Base-by-base conservation (phyloP, 1,140 invertebrate genomes). In the Probaryconus sp. region DNA sequence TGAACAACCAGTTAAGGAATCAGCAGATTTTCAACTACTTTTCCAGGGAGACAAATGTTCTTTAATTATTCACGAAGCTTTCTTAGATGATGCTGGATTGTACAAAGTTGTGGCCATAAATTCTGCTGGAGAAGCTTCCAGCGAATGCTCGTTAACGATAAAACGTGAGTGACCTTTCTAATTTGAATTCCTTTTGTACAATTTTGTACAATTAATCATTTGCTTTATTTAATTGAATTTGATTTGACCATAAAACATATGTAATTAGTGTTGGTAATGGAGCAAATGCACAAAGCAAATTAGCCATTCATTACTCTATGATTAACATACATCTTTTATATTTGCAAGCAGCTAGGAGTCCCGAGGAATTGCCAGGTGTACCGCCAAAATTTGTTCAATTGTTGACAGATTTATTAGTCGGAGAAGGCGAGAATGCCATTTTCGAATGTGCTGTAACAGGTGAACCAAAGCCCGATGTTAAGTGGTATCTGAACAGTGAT, bases 81-180 rank as follows among this genome's bases (percentile, higher is more conserved):
- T 92, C 63, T 83, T 91, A 7, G 93, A 95, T 80, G 94, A 96
- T 83, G 90, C 90, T 10, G 95, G 94, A 14, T 87, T 91, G 53
- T 96, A 96, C 78, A 94, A 92, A 83, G 94, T 95, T 28, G 92
- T 94, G 17, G 94, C 94, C 21, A 90, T 94, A 42, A 96, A 95
- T 88, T 92, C 92, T 20, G 92, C 91, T 5, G 95, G 94, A 31
- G 93, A 94, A 83, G 92, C 92, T 9, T 93, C 91, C 0, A 95
- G 93, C 76, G 89, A 91, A 61, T 95, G 94, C 74, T 86, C 86
- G 5, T 87, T 96, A 11, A 90, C 88, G 43, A 87, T 93, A 24
- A 81, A 83, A 76, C 75, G 89, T 89, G 82, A 74, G 80, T n/a
- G n/a, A n/a, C n/a, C n/a, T n/a, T n/a, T n/a, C n/a, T n/a, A n/a